phyloP scores from a whole-genome alignment of 2,797 vertebrate species.

The Pipistrellus pipistrellus region DNA sequence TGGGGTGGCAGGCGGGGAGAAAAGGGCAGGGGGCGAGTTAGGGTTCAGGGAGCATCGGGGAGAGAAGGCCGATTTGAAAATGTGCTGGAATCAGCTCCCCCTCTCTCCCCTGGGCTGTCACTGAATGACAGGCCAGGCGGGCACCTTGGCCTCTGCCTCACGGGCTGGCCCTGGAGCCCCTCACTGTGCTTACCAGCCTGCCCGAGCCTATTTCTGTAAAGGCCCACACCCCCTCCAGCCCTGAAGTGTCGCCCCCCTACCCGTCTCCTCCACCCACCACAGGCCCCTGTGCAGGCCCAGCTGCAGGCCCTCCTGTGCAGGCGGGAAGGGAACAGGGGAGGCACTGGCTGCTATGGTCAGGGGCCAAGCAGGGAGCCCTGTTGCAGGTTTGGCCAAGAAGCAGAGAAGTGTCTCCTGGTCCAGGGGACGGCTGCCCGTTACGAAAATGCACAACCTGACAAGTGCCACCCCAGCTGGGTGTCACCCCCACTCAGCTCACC shows the following conservation, averaged over 20 bases:
- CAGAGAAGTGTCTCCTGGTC: neutral
- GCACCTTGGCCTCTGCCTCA: neutral
- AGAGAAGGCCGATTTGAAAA: neutral
- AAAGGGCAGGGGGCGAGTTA: accelerated
- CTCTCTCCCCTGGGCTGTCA: neutral
- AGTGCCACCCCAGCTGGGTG: neutral
- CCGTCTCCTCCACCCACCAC: neutral
- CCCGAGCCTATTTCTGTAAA: neutral
- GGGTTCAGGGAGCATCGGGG: neutral
- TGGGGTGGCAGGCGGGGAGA: too few relatives aligned
- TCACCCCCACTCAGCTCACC: neutral
- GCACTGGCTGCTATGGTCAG: neutral
- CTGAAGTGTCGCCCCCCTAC: neutral
- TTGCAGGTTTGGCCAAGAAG: neutral
- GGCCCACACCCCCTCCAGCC: neutral
- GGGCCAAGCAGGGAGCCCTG: neutral
- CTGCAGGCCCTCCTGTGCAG: neutral
- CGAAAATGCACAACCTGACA: neutral
- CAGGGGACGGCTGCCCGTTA: neutral
- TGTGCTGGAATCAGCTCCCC: neutral
- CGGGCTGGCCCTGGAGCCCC: neutral
- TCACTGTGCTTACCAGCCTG: too few relatives aligned
- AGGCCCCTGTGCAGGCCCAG: neutral
- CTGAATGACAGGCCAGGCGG: accelerated
- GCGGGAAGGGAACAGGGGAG: neutral